phyloP scores from a whole-genome alignment of 2,113 vertebrate species.

The Spilogale gracilis region DNA sequence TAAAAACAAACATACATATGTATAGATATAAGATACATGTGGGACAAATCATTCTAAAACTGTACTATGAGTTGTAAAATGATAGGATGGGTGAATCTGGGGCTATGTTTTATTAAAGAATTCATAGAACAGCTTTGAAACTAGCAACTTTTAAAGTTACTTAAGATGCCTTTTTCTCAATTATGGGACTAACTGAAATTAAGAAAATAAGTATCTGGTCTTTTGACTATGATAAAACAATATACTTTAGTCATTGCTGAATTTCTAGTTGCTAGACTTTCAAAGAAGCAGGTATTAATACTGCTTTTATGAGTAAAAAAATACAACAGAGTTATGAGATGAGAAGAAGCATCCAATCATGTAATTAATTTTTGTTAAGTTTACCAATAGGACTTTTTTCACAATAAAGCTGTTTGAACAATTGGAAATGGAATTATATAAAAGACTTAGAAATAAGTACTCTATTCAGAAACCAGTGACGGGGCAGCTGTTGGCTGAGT shows the following conservation, averaged over 20 bases:
- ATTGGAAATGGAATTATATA: not conserved
- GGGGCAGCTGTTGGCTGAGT: too few relatives aligned
- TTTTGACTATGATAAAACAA: not conserved
- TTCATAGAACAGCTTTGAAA: not conserved
- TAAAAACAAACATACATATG: not conserved
- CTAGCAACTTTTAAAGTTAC: not conserved
- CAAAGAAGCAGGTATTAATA: not conserved
- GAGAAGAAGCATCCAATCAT: not conserved
- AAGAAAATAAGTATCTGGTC: not conserved
- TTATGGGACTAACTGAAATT: not conserved
- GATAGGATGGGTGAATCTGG: not conserved
- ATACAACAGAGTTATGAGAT: not conserved
- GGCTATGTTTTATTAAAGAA: not conserved
- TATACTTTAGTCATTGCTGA: not conserved
- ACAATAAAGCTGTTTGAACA: conserved; percentile 5
- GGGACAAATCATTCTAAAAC: not conserved
- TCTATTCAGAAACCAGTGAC: not conserved
- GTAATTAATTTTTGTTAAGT: not conserved
- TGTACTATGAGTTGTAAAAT: not conserved
- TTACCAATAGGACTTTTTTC: not conserved
- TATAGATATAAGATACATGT: not conserved
- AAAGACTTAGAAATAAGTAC: not conserved
- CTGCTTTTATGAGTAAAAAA: not conserved
- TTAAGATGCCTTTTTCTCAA: not conserved
- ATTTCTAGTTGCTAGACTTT: not conserved